phyloP scores from a whole-genome alignment of 2,113 vertebrate species.

The Coptodon rendalli region DNA sequence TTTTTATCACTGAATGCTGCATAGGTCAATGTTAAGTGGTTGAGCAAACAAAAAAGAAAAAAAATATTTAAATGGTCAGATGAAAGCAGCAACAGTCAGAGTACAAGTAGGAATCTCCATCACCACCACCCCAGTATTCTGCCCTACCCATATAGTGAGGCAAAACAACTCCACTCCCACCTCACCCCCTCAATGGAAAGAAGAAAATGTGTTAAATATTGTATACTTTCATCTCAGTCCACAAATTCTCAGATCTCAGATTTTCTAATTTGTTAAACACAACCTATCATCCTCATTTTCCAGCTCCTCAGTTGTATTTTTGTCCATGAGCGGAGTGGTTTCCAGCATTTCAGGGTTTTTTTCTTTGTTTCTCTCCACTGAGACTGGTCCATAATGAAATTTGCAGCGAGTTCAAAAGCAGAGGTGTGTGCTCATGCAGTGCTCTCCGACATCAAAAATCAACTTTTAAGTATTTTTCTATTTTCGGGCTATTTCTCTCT shows the following conservation, averaged over 20 bases:
- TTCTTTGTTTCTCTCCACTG: not conserved
- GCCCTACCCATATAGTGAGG: not conserved
- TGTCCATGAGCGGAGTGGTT: not conserved
- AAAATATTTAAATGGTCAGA: not conserved
- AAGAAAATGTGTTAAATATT: not conserved
- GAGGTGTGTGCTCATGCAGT: not conserved
- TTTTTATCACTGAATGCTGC: not conserved
- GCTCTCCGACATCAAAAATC: not conserved
- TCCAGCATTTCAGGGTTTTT: not conserved
- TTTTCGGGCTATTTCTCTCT: not conserved
- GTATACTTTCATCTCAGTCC: not conserved
- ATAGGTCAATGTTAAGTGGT: not conserved
- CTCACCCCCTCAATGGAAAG: not conserved
- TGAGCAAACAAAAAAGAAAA: not conserved
- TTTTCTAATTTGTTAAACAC: not conserved
- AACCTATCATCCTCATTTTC: not conserved
- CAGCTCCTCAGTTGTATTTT: not conserved
- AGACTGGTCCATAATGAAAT: not conserved
- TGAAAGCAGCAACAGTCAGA: not conserved
- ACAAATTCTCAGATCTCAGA: not conserved
- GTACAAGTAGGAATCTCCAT: not conserved
- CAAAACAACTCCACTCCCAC: fast-evolving
- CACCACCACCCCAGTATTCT: not conserved
- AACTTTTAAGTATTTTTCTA: not conserved
- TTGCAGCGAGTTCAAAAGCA: not conserved